Conservation (phyloP, 2,113 vertebrate species). For the Pithys albifrons region DNA sequence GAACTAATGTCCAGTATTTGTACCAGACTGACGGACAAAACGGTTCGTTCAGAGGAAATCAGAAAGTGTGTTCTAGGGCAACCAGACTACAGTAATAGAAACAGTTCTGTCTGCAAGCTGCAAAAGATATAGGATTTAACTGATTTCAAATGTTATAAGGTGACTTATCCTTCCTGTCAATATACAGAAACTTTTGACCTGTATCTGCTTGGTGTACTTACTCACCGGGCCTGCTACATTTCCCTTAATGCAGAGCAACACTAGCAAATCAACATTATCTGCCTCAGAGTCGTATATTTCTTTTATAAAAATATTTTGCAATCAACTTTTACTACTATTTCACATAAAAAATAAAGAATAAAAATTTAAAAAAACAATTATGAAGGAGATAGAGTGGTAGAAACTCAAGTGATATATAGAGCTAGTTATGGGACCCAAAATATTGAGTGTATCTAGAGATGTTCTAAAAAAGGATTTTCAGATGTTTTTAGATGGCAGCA, state of each 20-base stretch:
- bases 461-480: not conserved
- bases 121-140: not conserved
- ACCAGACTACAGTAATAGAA: not conserved
- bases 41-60: not conserved
- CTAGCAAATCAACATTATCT: not conserved
- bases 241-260: not conserved
- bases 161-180: not conserved
- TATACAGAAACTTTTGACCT: not conserved
- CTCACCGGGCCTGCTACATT: fast-evolving
- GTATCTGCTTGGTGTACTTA: not conserved
- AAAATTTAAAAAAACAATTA: not conserved
- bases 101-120: not conserved
- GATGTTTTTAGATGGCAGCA: not conserved
- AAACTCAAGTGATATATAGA: not conserved
- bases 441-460: not conserved
- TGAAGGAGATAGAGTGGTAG: not conserved
- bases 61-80: not conserved
- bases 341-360: not conserved
- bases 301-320: not conserved
- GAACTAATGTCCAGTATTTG: not conserved
- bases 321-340: not conserved
- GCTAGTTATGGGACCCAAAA: not conserved
- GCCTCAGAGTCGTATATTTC: not conserved
- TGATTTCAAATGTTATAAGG: not conserved
- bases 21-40: not conserved